phyloP scores from a whole-genome alignment of 2,888 invertebrate species.

The Eremobia ochroleuca region DNA sequence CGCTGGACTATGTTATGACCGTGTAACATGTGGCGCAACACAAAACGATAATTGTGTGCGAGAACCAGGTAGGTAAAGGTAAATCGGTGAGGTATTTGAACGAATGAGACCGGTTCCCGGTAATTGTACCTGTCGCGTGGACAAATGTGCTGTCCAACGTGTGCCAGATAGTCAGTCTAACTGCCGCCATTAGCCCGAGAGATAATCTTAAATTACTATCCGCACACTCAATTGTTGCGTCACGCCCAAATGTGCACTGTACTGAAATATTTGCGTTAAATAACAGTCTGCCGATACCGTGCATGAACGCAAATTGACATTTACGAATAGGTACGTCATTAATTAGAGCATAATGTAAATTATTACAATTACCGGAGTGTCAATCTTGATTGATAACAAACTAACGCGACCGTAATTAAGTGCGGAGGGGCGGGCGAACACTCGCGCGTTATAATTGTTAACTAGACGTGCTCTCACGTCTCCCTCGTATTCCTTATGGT shows the following conservation, averaged over 20 bases:
- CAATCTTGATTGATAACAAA: slow-evolving; percentile 64
- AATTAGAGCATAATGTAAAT: slow-evolving; percentile 56
- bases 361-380: slow-evolving; percentile 57
- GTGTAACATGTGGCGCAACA: slow-evolving; percentile 46
- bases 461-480: slow-evolving; percentile 38
- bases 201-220: slow-evolving; percentile 84
- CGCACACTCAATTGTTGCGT: slow-evolving; percentile 73
- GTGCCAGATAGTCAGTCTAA: slow-evolving; percentile 86
- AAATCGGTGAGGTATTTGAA: slow-evolving; percentile 82
- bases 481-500: slow-evolving; percentile 45
- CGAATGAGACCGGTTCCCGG: slow-evolving; percentile 82
- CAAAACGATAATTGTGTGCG: slow-evolving; percentile 70
- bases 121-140: slow-evolving; percentile 88
- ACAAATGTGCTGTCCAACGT: slow-evolving; percentile 86
- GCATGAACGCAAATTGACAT: slow-evolving; percentile 55
- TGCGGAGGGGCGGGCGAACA: slow-evolving; percentile 29
- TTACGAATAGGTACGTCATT: slow-evolving; percentile 52
- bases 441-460: slow-evolving; percentile 55
- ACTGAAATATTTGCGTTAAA: slow-evolving; percentile 52
- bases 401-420: slow-evolving; percentile 57
- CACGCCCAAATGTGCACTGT: slow-evolving; percentile 53
- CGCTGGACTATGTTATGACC: slow-evolving; percentile 22
- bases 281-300: slow-evolving; percentile 36
- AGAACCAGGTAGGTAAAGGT: slow-evolving; percentile 72
- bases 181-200: slow-evolving; percentile 83